phyloP scores from a whole-genome alignment of 2,797 vertebrate genomes.

The Channallabes apus region DNA sequence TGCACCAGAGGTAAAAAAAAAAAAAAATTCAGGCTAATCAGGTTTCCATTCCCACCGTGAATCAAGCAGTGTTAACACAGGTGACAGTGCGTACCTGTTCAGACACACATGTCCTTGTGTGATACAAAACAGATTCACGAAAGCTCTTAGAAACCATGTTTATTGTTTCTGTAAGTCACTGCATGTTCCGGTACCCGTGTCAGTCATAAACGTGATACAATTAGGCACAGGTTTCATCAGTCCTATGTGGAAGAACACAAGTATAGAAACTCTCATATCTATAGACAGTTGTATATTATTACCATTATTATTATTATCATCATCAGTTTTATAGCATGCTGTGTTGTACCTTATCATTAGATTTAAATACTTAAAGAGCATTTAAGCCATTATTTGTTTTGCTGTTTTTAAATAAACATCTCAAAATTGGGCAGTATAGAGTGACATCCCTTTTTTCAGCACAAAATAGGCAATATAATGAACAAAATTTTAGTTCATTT shows the following conservation, averaged over 20 bases:
- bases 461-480: too few species aligned
- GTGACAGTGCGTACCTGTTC: not conserved
- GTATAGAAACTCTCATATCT: too few species aligned
- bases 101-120: not conserved
- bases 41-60: conserved; percentile 57
- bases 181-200: not conserved
- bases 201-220: not conserved
- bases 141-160: not conserved
- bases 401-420: too few species aligned
- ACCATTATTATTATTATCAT: not conserved
- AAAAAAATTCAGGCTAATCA: conserved; percentile 57
- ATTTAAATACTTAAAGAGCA: not conserved
- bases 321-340: not conserved
- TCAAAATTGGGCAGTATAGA: too few species aligned
- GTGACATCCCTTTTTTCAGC: too few species aligned
- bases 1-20: not conserved
- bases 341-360: not conserved
- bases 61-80: not conserved
- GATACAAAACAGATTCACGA: not conserved
- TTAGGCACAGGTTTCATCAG: not conserved
- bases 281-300: not conserved
- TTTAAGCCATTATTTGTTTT: too few species aligned
- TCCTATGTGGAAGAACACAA: not conserved
- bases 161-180: not conserved
- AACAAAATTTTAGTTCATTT: too few species aligned